Evolutionary conservation across 2,888 invertebrate species (phyloP), one percentile per base, ranked within the genome.

Genomic region (Acanthopleura granulata): DNA sequence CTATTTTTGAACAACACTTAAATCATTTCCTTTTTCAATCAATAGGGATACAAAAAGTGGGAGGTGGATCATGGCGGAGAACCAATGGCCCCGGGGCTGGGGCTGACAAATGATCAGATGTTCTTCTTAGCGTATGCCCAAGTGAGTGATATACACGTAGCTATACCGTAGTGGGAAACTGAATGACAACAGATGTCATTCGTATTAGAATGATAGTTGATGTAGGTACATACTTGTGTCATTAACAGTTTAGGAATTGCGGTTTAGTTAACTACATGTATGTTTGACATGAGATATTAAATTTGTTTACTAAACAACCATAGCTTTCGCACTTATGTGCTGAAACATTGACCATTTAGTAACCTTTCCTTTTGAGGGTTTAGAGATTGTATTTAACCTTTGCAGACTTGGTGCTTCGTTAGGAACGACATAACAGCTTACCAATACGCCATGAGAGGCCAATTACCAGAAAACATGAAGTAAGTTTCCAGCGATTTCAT

Each of bases 111-210:
- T 75, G 90, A 91, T 40, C 91, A 92, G 71, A 87, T 93, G 75
- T 93, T 93, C 87, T 93, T 92, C 84, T 82, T 93, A 15, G 86
- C 92, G 0, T 93, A 92, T 83, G 91, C 92, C 18, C 93, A 93
- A 85, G 88, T 88, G 78, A 57, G 57, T 40, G 4, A 40, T 3
- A 40, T n/a, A n/a, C n/a, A n/a, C n/a, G n/a, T n/a, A n/a, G n/a
- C n/a, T n/a, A 40, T 40, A 40, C 4, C 4, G 9, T 3, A 3
- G 40, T 40, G 9, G 40, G 40, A 3, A 6, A 40, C 9, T 6
- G 40, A 9, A 40, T 40, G 40, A 40, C 9, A 9, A 40, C 40
- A 40, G 40, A 9, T 40, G 40, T 40, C 9, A 6, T 40, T 40
- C 40, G 9, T 40, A 40, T 40, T 40, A 9, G 4, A 40, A 40